A percentile compares a stretch with the other conserved stretches of the same genome.
These are phyloP conservation scores for Dryobotodes eremita DNA, from an alignment of 2,888 invertebrate genomes.

Conservation along the genomic window DNA sequence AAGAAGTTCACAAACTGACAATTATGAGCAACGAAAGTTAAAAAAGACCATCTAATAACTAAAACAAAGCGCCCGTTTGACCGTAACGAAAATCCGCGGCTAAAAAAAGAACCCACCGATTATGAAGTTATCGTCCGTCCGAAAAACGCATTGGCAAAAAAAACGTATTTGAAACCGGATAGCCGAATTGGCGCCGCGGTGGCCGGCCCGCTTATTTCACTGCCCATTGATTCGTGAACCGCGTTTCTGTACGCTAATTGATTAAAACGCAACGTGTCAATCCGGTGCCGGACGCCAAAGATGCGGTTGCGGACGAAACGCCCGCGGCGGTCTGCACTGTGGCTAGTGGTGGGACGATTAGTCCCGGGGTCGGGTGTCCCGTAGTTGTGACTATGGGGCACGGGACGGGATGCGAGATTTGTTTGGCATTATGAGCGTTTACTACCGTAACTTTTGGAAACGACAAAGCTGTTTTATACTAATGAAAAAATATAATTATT, in stretches of 20 bases:
- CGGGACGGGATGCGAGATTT: background rate
- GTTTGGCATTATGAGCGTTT: background rate
- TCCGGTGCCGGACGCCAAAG: slow-evolving; percentile 76
- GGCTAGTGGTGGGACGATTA: slow-evolving; percentile 58
- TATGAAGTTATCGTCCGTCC: slow-evolving; percentile 78
- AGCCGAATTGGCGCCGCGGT: slow-evolving; percentile 83
- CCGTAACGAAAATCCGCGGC: slow-evolving; percentile 63
- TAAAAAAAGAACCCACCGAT: slow-evolving; percentile 74
- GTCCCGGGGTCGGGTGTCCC: slow-evolving; percentile 28
- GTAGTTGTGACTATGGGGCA: slow-evolving; percentile 1
- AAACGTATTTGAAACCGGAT: slow-evolving; percentile 84
- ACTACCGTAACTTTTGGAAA: background rate
- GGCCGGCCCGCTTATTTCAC: slow-evolving; percentile 87
- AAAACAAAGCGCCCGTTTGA: slow-evolving; percentile 68
- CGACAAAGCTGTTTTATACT: background rate
- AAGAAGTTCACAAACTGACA: slow-evolving; percentile 27
- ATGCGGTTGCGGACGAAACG: slow-evolving; percentile 73
- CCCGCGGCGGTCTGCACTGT: slow-evolving; percentile 71
- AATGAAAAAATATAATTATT: background rate
- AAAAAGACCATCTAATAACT: slow-evolving; percentile 63
- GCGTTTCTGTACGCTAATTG: slow-evolving; percentile 87
- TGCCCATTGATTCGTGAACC: slow-evolving; percentile 86
- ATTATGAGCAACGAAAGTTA: slow-evolving; percentile 38
- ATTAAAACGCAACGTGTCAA: slow-evolving; percentile 90
- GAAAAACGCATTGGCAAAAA: slow-evolving; percentile 72